Evolutionary conservation across 2,888 invertebrate species (phyloP).

Genomic region (Drosophila longiperda): DNA sequence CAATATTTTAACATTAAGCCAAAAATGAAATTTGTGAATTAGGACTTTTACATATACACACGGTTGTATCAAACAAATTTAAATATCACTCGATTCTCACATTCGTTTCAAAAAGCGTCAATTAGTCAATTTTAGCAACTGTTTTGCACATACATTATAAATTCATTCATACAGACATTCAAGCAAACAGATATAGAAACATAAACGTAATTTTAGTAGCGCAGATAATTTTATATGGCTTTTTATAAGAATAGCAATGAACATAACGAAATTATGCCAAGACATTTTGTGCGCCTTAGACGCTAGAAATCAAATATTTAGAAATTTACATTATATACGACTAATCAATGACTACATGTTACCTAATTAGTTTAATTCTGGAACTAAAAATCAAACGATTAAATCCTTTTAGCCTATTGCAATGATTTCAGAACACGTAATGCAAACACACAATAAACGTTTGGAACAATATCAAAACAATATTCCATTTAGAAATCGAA

Average conservation of each 20-base stretch:
- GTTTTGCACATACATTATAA: conserved; percentile 10
- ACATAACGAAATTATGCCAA: conserved; percentile 43
- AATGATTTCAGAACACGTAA: conserved; percentile 41
- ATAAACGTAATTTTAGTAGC: conserved; percentile 56
- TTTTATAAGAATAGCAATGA: conserved; percentile 48
- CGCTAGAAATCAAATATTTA: conserved; percentile 42
- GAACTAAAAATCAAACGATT: conserved; percentile 33
- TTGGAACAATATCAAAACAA: conserved; percentile 44
- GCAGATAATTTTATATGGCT: conserved; percentile 62
- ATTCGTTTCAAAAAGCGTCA: conserved; percentile 62
- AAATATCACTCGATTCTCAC: conserved; percentile 42
- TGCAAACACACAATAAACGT: conserved; percentile 12
- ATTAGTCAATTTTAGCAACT: conserved; percentile 67
- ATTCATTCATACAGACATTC: conserved; percentile 16
- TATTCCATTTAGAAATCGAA: conserved; percentile 49
- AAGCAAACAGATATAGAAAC: conserved; percentile 26
- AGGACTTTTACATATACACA: conserved; percentile 45
- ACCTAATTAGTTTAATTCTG: conserved; percentile 71
- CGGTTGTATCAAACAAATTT: conserved; percentile 60
- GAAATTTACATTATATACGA: conserved; percentile 53
- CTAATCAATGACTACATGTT: conserved; percentile 65
- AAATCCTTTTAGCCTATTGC: conserved; percentile 41
- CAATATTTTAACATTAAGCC: conserved; percentile 43
- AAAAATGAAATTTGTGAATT: conserved; percentile 53
- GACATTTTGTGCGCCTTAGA: conserved; percentile 28